phyloP scores from a whole-genome alignment of 2,888 invertebrate genomes.

The Agrotis exclamationis region DNA sequence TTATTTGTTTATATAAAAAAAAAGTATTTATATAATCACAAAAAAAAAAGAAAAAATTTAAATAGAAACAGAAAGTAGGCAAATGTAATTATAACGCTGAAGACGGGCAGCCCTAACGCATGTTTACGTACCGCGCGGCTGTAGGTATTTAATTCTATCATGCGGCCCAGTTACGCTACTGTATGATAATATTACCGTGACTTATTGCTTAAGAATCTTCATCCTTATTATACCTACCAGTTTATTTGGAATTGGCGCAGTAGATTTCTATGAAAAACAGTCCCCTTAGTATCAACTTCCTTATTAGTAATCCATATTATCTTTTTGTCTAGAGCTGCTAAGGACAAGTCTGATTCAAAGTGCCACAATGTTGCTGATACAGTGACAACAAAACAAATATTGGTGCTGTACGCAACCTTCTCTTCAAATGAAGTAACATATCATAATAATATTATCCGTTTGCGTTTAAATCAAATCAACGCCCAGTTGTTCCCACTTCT shows the following conservation, averaged over 20 bases:
- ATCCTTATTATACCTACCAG: conserved; percentile 21
- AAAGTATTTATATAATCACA: too few species aligned
- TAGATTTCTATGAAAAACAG: not conserved
- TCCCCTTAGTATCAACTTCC: not conserved
- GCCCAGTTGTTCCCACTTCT: conserved; percentile 39
- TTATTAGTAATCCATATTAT: not conserved
- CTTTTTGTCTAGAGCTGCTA: not conserved
- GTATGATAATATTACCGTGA: too few species aligned
- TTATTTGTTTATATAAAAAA: too few species aligned
- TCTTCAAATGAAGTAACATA: conserved; percentile 5
- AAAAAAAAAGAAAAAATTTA: too few species aligned
- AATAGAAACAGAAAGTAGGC: too few species aligned
- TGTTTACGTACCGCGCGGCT: too few species aligned
- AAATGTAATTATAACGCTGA: too few species aligned
- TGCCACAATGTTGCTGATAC: not conserved
- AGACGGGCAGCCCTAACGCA: too few species aligned
- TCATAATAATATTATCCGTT: conserved; percentile 6
- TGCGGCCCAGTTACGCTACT: too few species aligned
- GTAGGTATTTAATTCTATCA: too few species aligned
- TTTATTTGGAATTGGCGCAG: not conserved
- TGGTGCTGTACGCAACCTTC: not conserved
- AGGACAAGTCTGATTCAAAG: not conserved
- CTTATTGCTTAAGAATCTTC: conserved; percentile 31
- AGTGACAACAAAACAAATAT: not conserved
- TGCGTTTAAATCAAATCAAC: conserved; percentile 36